Base-by-base conservation (phyloP, 2,113 vertebrate species). In the Lontra canadensis region DNA sequence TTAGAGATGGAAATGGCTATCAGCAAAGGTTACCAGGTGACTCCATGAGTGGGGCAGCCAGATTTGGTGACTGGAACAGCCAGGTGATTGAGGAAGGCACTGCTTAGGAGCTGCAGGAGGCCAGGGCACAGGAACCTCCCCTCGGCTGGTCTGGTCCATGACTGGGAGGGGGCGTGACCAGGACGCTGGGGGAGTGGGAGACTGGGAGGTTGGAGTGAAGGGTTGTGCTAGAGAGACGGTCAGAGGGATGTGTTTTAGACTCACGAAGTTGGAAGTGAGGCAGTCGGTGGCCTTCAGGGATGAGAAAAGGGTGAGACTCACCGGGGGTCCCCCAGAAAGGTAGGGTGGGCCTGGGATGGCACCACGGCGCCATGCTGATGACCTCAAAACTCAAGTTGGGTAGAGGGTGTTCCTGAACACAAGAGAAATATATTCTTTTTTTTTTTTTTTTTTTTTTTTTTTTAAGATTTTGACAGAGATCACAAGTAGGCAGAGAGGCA, bases 171-270 rank as follows among this genome's bases (percentile, higher is more conserved):
- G 29, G 3, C 0, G 11, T 6, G 25, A 25, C 31, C 49, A 44
- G 82, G 65, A 7, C 0, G 0, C 39, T 4, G 1, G 42, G 36
- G 47, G 2, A 7, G 39, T 86, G 1, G 0, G 36, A 63, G 15
- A 2, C 44, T 18, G 55, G 88, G 11, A 29, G 57, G 29, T 44
- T 36, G 55, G 84, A n/a, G 88, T 4, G 6, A 34, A 34, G 17
- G 6, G 6, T 11, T 3, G 23, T 7, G 31, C 39, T 18, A 7
- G 25, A 36, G 39, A 17, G 73, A 42, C 26, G 39, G 29, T 39
- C 3, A 6, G 23, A 83, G 47, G 57, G 55, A 39, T n/a, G n/a
- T 31, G 26, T 39, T 42, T 20, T 34, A 29, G 74, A 47, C n/a
- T 5, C 0, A 0, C 36, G 63, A 81, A 61, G 65, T 6, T 52